phyloP scores from a whole-genome alignment of 2,113 vertebrate species.

The Forbesichthys papilliferus region DNA sequence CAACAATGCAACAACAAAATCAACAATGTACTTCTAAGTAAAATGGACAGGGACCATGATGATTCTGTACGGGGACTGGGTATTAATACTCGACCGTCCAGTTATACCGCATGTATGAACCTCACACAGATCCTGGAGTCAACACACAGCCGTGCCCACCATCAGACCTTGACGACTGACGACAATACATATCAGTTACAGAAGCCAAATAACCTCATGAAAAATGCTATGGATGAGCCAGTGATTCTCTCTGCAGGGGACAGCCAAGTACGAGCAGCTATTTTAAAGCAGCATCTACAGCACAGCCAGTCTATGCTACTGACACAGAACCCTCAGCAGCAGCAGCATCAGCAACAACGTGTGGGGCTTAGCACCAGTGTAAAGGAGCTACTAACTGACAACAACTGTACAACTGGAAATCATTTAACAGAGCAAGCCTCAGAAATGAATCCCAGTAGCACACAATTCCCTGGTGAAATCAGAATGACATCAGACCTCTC shows the following conservation, averaged over 20 bases:
- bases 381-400: conserved; percentile 87
- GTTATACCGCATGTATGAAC: conserved; percentile 97
- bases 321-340: conserved; percentile 71
- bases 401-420: conserved; percentile 80
- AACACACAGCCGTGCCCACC: conserved; percentile 80
- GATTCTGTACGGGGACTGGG: conserved; percentile 88
- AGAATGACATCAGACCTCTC: conserved; percentile 94
- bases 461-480: conserved; percentile 89
- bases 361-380: conserved; percentile 89
- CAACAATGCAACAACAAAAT: conserved; percentile 86
- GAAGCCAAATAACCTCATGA: conserved; percentile 89
- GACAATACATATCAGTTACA: conserved; percentile 84
- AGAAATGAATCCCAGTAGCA: conserved; percentile 77
- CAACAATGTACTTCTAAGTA: conserved; percentile 88
- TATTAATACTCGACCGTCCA: conserved; percentile 89
- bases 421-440: conserved; percentile 86
- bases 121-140: conserved; percentile 97
- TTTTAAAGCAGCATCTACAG: conserved; percentile 76
- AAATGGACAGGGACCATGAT: conserved; percentile 89
- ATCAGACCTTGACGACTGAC: conserved; percentile 80
- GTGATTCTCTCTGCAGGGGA: conserved; percentile 83
- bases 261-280: conserved; percentile 82
- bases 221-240: conserved; percentile 84
- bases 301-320: conserved; percentile 77
- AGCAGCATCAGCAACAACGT: conserved; percentile 76